Evolutionary conservation across 53 echinoderm and acorn worm species (phyloP).

Genomic region (Henricia sp.): DNA sequence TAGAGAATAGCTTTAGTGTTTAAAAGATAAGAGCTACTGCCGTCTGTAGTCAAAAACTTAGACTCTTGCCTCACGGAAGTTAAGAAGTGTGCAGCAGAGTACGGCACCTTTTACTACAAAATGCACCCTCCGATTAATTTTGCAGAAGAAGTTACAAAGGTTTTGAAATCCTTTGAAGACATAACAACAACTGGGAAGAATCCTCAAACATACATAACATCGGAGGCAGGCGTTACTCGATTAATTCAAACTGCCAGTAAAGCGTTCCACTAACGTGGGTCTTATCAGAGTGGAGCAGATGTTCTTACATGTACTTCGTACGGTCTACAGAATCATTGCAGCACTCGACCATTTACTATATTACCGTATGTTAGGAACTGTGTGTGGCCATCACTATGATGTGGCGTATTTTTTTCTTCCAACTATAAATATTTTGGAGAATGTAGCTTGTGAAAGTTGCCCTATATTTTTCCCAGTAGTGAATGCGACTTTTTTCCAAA

Average conservation of each 20-base stretch:
- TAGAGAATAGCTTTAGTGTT: background rate
- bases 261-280: slow-evolving; percentile 65
- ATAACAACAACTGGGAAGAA: slow-evolving; percentile 22
- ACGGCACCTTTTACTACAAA: slow-evolving; percentile 51
- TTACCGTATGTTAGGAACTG: too few relatives aligned
- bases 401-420: too few relatives aligned
- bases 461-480: too few relatives aligned
- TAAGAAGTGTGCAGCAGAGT: background rate
- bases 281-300: slow-evolving; percentile 63
- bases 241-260: slow-evolving; percentile 67
- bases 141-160: slow-evolving; percentile 50
- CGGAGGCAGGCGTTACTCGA: slow-evolving; percentile 20
- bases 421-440: too few relatives aligned
- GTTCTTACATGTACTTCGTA: background rate
- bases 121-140: slow-evolving; percentile 62
- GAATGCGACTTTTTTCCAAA: too few relatives aligned
- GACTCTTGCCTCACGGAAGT: slow-evolving; percentile 5
- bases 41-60: slow-evolving; percentile 54
- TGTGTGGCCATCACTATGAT: too few relatives aligned
- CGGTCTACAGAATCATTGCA: too few relatives aligned
- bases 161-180: slow-evolving; percentile 55
- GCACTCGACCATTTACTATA: too few relatives aligned
- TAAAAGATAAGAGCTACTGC: slow-evolving; percentile 30
- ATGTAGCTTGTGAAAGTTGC: too few relatives aligned
- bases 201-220: slow-evolving; percentile 9